Evolutionary conservation across 2,888 invertebrate species (phyloP), one percentile per base, ranked within the genome.

Genomic region (Cephus runcator): DNA sequence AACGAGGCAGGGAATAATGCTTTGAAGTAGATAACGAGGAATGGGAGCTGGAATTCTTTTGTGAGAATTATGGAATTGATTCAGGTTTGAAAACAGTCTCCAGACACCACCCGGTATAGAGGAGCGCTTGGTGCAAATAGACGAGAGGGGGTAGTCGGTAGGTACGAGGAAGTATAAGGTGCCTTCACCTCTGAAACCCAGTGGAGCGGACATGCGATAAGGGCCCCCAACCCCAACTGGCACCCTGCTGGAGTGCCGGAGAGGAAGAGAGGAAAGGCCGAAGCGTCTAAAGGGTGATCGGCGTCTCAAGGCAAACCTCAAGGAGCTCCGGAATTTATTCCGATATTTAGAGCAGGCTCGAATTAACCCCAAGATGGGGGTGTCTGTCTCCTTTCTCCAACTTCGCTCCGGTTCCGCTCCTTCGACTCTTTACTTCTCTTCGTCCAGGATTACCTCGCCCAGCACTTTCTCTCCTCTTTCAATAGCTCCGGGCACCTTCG

Each of bases 141-240:
- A 83, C 82, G 84, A 82, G 79, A 80, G 81, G 79, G 77, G 82
- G 71, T 77, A 69, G 69, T 71, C 35, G 71, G 71, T 81, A 82
- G 81, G 79, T 80, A 78, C 78, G 80, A 69, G 74, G 75, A 81
- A 84, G 84, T 87, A 83, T 85, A 85, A 86, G 88, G 80, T 86
- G 86, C 85, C 87, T 87, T 87, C 85, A 88, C 84, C 87, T 85
- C 87, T 83, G 86, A 88, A 88, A 87, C 85, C 87, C 90, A 90
- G 87, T 86, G 86, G 85, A 90, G 90, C 89, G 90, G 84, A 87
- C 83, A 89, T 84, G 86, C 87, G 90, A 91, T 91, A 91, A 91
- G 90, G 88, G 88, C 87, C 86, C 83, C 85, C 87, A 69, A 77
- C 77, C 68, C 69, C 36, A 33, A 36, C 40, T 75, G 75, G 79